Conservation (phyloP, 2,888 invertebrate species). For the Leptura quadrifasciata region DNA sequence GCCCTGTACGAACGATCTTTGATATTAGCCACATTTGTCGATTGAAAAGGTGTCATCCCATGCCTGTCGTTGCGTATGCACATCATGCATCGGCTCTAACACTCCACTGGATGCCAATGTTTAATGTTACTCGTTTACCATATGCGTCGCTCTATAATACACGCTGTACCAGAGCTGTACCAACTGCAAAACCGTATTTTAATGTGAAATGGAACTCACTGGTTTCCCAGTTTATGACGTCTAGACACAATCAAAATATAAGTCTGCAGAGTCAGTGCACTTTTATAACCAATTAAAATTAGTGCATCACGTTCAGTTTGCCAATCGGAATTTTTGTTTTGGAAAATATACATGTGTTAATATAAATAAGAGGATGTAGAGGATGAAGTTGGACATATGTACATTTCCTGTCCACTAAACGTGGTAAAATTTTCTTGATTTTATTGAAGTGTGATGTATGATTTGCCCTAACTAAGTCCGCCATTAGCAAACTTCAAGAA, state of each 20-base stretch:
- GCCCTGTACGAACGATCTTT: too few species aligned
- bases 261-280: slow-evolving; percentile 29
- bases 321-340: background rate
- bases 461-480: too few species aligned
- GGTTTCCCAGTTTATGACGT: slow-evolving; percentile 42
- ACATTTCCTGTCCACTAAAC: too few species aligned
- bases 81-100: too few species aligned
- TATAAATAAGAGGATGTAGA: too few species aligned
- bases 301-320: slow-evolving; percentile 6
- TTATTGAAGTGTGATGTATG: too few species aligned
- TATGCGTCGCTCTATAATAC: background rate
- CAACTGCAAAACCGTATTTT: slow-evolving; percentile 23
- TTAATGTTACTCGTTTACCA: slow-evolving; percentile 8
- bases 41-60: too few species aligned
- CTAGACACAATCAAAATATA: slow-evolving; percentile 48
- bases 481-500: too few species aligned
- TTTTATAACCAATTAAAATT: slow-evolving; percentile 41
- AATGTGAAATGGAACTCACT: slow-evolving; percentile 2
- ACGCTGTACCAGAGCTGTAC: background rate
- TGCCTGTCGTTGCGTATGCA: too few species aligned
- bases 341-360: background rate
- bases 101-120: background rate
- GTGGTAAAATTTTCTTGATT: too few species aligned
- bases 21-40: too few species aligned
- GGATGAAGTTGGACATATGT: too few species aligned